Evolutionary conservation across 2,888 invertebrate species (phyloP).

Genomic region (Apotomis capreana): DNA sequence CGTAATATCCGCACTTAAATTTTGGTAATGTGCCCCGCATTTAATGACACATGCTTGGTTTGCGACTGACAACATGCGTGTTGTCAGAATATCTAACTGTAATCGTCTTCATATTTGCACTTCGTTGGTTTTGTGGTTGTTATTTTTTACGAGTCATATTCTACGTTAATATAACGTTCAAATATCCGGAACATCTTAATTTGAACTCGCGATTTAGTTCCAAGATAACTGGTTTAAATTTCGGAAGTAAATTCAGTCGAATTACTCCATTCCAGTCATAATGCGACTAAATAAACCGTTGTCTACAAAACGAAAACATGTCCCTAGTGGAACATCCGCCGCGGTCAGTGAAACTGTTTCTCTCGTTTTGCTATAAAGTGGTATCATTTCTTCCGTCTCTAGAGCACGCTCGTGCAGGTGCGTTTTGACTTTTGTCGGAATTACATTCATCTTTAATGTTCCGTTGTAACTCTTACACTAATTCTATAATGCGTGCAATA

Average conservation of each 20-base stretch:
- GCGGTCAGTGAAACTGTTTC: conserved; percentile 18
- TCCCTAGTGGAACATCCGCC: background rate
- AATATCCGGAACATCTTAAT: conserved; percentile 29
- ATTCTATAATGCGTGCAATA: conserved; percentile 70
- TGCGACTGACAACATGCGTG: conserved; percentile 61
- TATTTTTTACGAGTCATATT: conserved; percentile 61
- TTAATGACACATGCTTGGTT: conserved; percentile 60
- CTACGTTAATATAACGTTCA: conserved; percentile 58
- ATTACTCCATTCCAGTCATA: conserved; percentile 1
- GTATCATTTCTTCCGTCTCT: conserved; percentile 15
- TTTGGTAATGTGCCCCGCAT: conserved; percentile 62
- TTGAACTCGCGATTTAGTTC: conserved; percentile 4
- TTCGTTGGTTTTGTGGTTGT: conserved; percentile 66
- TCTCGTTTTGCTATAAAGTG: conserved; percentile 9
- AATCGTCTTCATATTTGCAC: conserved; percentile 65
- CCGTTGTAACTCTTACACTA: conserved; percentile 53
- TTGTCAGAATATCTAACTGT: conserved; percentile 72
- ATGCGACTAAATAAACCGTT: conserved; percentile 19
- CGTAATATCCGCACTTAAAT: conserved; percentile 58
- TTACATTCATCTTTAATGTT: conserved; percentile 41
- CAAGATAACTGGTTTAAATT: conserved; percentile 20
- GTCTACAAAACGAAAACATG: conserved; percentile 7
- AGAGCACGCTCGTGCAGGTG: conserved; percentile 13
- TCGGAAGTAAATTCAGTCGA: conserved; percentile 3
- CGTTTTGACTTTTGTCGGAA: conserved; percentile 29